These are phyloP conservation scores for Oreochromis tanganicae DNA, from an alignment of 2,113 vertebrate species.

Conservation along the genomic window DNA sequence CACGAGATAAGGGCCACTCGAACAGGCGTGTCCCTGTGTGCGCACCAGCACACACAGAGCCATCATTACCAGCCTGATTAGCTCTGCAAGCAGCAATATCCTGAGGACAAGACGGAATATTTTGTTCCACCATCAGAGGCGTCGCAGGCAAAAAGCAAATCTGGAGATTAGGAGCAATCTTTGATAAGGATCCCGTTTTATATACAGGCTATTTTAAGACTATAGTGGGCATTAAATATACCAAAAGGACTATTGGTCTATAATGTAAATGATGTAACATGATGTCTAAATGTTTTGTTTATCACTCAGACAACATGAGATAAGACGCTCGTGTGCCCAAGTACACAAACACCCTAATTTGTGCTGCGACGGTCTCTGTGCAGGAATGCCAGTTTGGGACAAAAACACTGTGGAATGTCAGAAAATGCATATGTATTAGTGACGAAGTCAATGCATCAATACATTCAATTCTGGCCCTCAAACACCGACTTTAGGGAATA, in stretches of 20 bases:
- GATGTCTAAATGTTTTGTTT: background rate
- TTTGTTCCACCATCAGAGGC: constrained; percentile 50
- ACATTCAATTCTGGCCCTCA: background rate
- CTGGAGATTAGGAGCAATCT: constrained; percentile 44
- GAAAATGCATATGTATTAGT: constrained; percentile 30
- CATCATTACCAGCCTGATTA: constrained; percentile 52
- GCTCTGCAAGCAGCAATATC: constrained; percentile 55
- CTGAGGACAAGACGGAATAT: constrained; percentile 36
- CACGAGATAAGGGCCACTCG: constrained; percentile 20
- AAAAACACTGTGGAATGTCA: constrained; percentile 16
- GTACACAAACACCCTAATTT: background rate
- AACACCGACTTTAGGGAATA: constrained; percentile 22
- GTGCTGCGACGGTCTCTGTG: background rate
- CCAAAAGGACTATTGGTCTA: constrained; percentile 8
- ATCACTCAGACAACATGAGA: background rate
- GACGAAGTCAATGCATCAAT: constrained; percentile 26
- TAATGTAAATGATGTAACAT: background rate
- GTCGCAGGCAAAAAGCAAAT: constrained; percentile 31
- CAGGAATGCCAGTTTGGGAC: background rate
- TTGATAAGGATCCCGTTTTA: constrained; percentile 18
- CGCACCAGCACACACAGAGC: background rate
- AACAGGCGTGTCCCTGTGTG: background rate
- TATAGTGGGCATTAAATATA: background rate
- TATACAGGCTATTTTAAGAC: background rate
- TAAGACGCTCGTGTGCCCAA: background rate